phyloP scores from a whole-genome alignment of 2,113 vertebrate genomes.

The Leucoraja erinaceus region DNA sequence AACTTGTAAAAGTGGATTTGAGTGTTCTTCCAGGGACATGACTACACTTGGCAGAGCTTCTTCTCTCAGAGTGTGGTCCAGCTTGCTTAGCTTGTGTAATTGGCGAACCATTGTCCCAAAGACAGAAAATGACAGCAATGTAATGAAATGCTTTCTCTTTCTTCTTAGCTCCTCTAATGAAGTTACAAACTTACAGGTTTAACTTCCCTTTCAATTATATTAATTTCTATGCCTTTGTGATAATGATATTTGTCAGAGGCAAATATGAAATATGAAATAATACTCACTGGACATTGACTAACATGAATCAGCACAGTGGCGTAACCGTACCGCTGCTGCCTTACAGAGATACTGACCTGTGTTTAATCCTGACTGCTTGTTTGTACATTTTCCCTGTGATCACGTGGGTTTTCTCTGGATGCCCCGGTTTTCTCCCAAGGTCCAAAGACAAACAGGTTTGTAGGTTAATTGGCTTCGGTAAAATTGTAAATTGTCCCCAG shows the following conservation, averaged over 20 bases:
- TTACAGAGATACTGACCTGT: too few species aligned
- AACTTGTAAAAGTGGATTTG: neutral
- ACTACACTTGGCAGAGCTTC: neutral
- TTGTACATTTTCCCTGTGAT: too few species aligned
- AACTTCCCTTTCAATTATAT: neutral
- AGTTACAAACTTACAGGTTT: neutral
- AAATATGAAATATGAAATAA: neutral
- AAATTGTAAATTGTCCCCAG: too few species aligned
- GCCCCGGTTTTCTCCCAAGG: too few species aligned
- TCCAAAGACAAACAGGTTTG: too few species aligned
- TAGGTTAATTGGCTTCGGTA: too few species aligned
- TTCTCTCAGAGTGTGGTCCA: neutral
- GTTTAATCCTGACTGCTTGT: too few species aligned
- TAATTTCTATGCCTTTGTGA: neutral
- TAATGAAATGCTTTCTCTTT: neutral
- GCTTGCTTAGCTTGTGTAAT: neutral
- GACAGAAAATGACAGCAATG: neutral
- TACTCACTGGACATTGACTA: neutral
- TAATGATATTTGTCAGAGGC: neutral
- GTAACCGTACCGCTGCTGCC: too few species aligned
- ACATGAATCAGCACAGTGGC: too few species aligned
- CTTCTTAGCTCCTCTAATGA: neutral
- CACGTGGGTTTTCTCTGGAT: too few species aligned
- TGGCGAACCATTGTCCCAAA: neutral
- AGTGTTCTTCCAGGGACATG: neutral